Evolutionary conservation across 2,888 invertebrate species (phyloP).

Genomic region (Oeneis ivallda): DNA sequence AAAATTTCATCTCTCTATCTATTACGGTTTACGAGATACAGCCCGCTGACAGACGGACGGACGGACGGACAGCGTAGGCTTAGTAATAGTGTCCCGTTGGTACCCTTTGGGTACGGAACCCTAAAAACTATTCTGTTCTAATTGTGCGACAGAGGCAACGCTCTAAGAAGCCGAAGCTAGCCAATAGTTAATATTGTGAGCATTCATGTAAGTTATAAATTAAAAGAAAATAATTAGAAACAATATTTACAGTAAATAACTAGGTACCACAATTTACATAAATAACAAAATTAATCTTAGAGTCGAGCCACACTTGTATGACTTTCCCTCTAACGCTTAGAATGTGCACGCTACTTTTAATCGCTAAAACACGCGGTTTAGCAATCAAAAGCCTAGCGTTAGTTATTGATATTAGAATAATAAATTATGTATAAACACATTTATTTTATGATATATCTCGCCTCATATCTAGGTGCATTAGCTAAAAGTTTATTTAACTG

Average conservation of each 20-base stretch:
- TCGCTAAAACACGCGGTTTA: conserved; percentile 2
- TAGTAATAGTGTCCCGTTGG: too few relatives aligned
- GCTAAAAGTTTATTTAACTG: too few relatives aligned
- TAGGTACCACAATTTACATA: conserved; percentile 56
- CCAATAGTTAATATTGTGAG: too few relatives aligned
- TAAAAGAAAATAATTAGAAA: conserved; percentile 49
- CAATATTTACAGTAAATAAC: conserved; percentile 63
- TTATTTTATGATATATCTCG: neutral
- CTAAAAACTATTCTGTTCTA: too few relatives aligned
- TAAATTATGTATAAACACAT: neutral
- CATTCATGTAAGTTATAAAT: conserved; percentile 4
- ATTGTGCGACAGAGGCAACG: too few relatives aligned
- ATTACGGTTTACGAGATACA: too few relatives aligned
- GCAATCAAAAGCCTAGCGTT: conserved; percentile 6
- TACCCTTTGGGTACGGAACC: too few relatives aligned
- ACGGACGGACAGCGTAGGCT: too few relatives aligned
- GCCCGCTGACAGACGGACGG: too few relatives aligned
- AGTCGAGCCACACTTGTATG: neutral
- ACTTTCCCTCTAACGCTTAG: neutral
- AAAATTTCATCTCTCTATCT: too few relatives aligned
- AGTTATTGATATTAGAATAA: neutral
- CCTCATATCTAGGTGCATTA: neutral
- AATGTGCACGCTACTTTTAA: conserved; percentile 6
- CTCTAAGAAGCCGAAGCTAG: too few relatives aligned
- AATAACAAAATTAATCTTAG: conserved; percentile 36